Conservation (phyloP, 2,113 vertebrate genomes). For the Cottus gobio region DNA sequence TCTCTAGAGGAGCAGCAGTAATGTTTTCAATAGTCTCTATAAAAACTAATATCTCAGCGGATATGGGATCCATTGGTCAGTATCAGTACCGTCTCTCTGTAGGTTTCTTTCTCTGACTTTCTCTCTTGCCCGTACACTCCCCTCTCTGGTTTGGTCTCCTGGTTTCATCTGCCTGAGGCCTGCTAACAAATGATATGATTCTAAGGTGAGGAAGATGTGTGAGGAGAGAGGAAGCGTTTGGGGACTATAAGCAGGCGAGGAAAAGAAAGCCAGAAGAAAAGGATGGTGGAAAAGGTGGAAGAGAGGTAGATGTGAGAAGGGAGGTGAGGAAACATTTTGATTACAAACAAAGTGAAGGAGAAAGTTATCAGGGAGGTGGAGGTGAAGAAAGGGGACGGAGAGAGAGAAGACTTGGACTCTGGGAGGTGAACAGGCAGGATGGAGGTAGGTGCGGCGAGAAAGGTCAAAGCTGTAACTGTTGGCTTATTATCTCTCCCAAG, state of each 20-base stretch:
- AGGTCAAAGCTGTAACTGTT: conserved; percentile 55
- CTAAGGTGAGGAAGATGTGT: neutral
- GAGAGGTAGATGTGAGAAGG: neutral
- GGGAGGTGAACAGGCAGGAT: neutral
- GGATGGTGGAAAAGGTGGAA: too few relatives aligned
- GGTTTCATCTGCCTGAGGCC: conserved; percentile 6
- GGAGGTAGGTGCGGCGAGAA: neutral
- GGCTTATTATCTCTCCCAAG: conserved; percentile 57
- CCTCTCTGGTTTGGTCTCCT: neutral
- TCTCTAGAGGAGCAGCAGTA: neutral
- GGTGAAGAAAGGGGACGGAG: neutral
- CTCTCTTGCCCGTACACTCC: neutral
- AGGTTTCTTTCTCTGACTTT: conserved; percentile 1
- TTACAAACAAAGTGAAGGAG: neutral
- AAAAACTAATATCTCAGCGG: neutral
- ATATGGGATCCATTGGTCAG: too few relatives aligned
- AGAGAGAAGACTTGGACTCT: neutral
- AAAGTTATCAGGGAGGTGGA: neutral
- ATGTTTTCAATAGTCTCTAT: neutral
- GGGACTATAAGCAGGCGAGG: neutral
- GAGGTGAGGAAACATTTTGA: neutral
- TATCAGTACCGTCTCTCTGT: conserved; percentile 5
- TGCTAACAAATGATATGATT: conserved; percentile 12
- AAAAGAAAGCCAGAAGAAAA: neutral
- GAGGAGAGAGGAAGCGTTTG: neutral